These are phyloP conservation scores for Apostichopus californicus DNA, from an alignment of 35 echinoderm and acorn worm species.

Conservation along the genomic window DNA sequence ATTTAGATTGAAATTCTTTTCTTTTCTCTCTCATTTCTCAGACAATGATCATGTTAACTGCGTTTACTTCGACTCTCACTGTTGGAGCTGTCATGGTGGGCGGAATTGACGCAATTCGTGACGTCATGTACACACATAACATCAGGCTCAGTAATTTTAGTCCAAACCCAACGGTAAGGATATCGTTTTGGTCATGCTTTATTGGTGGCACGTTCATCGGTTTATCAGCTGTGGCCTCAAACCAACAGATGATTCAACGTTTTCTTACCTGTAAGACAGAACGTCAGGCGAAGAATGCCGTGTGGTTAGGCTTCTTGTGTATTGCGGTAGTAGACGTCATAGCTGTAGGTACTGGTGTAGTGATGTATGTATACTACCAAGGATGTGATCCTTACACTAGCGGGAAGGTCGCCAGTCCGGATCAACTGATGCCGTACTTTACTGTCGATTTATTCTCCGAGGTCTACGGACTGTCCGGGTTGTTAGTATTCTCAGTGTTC, in stretches of 20 bases:
- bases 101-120: not conserved
- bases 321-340: conserved; percentile 24
- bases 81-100: conserved; percentile 33
- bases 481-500: conserved; percentile 32
- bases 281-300: conserved; percentile 43
- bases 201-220: conserved; percentile 49
- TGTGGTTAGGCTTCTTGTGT: conserved; percentile 39
- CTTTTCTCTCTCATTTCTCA: conserved; percentile 3
- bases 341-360: conserved; percentile 31
- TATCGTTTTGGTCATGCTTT: conserved; percentile 43
- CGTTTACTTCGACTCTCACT: conserved; percentile 18
- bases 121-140: not conserved
- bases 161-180: conserved; percentile 49
- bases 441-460: conserved; percentile 31
- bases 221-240: conserved; percentile 9
- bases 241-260: conserved; percentile 55
- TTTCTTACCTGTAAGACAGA: conserved; percentile 52
- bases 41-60: conserved; percentile 50
- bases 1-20: not conserved
- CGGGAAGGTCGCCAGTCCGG: conserved; percentile 20
- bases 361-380: conserved; percentile 50
- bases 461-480: conserved; percentile 30
- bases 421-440: conserved; percentile 52
- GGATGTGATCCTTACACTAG: conserved; percentile 51
- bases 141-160: not conserved